These are phyloP conservation scores for Condylostylus longicornis DNA, from an alignment of 1,140 invertebrate genomes.

Conservation along the genomic window DNA sequence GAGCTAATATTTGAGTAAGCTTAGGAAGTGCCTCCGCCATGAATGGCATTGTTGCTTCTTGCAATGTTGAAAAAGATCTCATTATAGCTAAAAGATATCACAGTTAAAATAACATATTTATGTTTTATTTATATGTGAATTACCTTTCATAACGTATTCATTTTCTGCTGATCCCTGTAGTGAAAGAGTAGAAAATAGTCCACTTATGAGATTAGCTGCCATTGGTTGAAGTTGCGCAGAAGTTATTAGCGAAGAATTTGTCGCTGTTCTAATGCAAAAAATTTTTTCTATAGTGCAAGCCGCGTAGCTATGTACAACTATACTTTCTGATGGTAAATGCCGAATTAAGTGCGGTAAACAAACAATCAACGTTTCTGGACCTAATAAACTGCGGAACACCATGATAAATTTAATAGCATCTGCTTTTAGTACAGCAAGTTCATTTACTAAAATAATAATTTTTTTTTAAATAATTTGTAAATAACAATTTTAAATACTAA, in stretches of 20 bases:
- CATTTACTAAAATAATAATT: constrained; percentile 51
- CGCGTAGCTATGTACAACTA: constrained; percentile 89
- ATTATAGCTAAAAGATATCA: constrained; percentile 54
- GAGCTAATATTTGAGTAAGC: constrained; percentile 65
- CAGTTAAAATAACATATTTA: constrained; percentile 13
- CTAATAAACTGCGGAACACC: constrained; percentile 82
- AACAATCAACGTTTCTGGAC: constrained; percentile 55
- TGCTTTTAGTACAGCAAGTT: constrained; percentile 81
- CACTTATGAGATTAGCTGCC: constrained; percentile 49
- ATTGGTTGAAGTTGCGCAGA: constrained; percentile 38
- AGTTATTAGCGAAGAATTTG: constrained; percentile 31
- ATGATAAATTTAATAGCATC: constrained; percentile 93
- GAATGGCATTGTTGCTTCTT: constrained; percentile 67
- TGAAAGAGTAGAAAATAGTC: constrained; percentile 59
- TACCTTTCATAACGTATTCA: constrained; percentile 92
- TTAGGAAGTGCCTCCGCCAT: constrained; percentile 64
- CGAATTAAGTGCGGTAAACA: constrained; percentile 60
- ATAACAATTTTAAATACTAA: constrained; percentile 7
- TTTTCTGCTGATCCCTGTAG: constrained; percentile 71
- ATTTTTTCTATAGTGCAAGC: constrained; percentile 84
- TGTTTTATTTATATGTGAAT: constrained; percentile 5
- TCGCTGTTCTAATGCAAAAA: constrained; percentile 50
- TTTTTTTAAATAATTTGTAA: constrained; percentile 1
- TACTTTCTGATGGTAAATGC: constrained; percentile 54
- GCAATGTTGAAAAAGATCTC: constrained; percentile 66